Percentiles rank a stretch among this genome's conserved stretches.
phyloP scores from a whole-genome alignment of 2,797 vertebrate species.

The Anguilla megastoma region DNA sequence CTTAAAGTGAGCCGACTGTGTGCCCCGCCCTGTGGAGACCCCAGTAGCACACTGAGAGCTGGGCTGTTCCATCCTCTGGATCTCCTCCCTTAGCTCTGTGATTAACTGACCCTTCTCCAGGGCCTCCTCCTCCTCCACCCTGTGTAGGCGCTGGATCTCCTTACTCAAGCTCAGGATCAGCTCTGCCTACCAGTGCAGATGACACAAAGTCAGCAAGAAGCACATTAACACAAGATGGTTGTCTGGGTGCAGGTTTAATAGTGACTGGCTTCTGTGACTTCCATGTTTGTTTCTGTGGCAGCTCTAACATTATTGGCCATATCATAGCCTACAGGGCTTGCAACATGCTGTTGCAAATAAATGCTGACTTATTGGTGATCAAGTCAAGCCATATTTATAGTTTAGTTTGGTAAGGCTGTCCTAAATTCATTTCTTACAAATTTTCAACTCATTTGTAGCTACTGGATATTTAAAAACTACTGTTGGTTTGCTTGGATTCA shows the following conservation, averaged over 20 bases:
- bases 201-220: not conserved
- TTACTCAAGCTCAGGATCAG: constrained; percentile 11
- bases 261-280: not conserved
- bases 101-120: not conserved
- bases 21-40: not conserved
- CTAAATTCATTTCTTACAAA: too few species aligned
- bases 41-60: not conserved
- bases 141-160: not conserved
- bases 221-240: not conserved
- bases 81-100: constrained; percentile 16
- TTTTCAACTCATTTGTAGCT: too few species aligned
- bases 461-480: too few species aligned
- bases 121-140: not conserved
- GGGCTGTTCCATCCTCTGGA: not conserved
- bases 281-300: too few species aligned
- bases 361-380: too few species aligned
- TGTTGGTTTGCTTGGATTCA: too few species aligned
- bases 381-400: too few species aligned
- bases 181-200: not conserved
- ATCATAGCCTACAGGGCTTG: too few species aligned
- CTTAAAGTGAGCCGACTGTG: not conserved
- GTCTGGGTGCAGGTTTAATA: not conserved
- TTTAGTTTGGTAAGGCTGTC: too few species aligned
- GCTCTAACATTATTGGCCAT: too few species aligned
- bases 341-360: too few species aligned